These are phyloP conservation scores for Salvelinus namaycush DNA, from an alignment of 2,113 vertebrate species.

Conservation along the genomic window DNA sequence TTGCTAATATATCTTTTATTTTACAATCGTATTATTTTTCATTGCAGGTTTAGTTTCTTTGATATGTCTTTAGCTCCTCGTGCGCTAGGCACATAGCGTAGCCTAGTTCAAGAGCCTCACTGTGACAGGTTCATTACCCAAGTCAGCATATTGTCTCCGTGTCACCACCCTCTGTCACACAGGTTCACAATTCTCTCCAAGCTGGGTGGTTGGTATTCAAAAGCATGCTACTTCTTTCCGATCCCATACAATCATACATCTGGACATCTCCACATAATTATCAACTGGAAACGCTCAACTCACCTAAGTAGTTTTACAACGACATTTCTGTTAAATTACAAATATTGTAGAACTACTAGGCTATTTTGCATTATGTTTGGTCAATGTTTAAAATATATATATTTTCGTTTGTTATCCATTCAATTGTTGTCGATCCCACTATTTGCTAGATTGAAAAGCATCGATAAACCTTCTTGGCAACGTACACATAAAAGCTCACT, in stretches of 20 bases:
- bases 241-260: background rate
- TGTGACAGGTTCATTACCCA: slow-evolving; percentile 49
- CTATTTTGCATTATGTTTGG: too few relatives aligned
- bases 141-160: slow-evolving; percentile 23
- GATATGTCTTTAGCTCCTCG: background rate
- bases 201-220: slow-evolving; percentile 21
- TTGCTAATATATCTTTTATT: too few relatives aligned
- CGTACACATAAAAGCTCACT: too few relatives aligned
- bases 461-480: too few relatives aligned
- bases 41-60: background rate
- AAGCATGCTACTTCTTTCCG: slow-evolving; percentile 4
- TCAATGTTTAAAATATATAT: too few relatives aligned
- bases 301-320: background rate
- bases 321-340: background rate
- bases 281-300: background rate
- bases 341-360: too few relatives aligned
- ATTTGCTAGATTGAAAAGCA: too few relatives aligned
- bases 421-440: too few relatives aligned
- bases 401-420: too few relatives aligned
- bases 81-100: background rate
- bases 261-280: background rate
- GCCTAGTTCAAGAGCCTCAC: slow-evolving; percentile 7
- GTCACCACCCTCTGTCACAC: slow-evolving; percentile 23
- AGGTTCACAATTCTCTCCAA: slow-evolving; percentile 7
- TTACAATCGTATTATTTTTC: background rate